phyloP scores from a whole-genome alignment of 2,888 invertebrate genomes.

The Vandiemenella viatica region DNA sequence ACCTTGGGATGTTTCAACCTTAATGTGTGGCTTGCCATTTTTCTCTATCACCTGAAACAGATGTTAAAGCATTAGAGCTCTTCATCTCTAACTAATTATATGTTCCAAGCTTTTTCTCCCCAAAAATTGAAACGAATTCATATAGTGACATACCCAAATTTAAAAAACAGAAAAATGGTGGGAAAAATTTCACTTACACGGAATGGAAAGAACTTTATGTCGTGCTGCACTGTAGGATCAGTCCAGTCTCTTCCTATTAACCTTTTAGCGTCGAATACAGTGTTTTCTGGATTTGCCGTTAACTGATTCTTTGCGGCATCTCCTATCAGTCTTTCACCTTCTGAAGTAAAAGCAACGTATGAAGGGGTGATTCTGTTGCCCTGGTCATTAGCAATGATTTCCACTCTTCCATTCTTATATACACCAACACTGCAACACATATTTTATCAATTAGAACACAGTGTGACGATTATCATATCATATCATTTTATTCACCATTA shows the following conservation, averaged over 20 bases:
- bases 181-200: slow-evolving; percentile 32
- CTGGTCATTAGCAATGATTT: slow-evolving; percentile 70
- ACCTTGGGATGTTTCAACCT: slow-evolving; percentile 62
- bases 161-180: neutral
- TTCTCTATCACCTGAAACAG: slow-evolving; percentile 59
- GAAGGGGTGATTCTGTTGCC: neutral
- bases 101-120: neutral
- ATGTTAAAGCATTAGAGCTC: neutral
- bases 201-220: slow-evolving; percentile 95
- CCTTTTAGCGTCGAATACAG: slow-evolving; percentile 95
- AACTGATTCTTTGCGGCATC: slow-evolving; percentile 99
- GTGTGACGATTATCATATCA: too few species aligned
- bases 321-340: slow-evolving; percentile 90
- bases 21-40: slow-evolving; percentile 85
- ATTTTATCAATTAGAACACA: too few species aligned
- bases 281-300: slow-evolving; percentile 96
- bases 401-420: slow-evolving; percentile 39
- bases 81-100: neutral
- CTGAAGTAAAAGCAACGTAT: slow-evolving; percentile 30
- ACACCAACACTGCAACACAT: slow-evolving; percentile 73
- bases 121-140: neutral
- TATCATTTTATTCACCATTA: too few species aligned
- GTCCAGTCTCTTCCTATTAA: slow-evolving; percentile 92
- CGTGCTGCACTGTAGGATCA: slow-evolving; percentile 81
- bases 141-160: neutral